These are phyloP conservation scores for Diaprepes abbreviatus DNA, from an alignment of 2,888 invertebrate species.

Conservation along the genomic window DNA sequence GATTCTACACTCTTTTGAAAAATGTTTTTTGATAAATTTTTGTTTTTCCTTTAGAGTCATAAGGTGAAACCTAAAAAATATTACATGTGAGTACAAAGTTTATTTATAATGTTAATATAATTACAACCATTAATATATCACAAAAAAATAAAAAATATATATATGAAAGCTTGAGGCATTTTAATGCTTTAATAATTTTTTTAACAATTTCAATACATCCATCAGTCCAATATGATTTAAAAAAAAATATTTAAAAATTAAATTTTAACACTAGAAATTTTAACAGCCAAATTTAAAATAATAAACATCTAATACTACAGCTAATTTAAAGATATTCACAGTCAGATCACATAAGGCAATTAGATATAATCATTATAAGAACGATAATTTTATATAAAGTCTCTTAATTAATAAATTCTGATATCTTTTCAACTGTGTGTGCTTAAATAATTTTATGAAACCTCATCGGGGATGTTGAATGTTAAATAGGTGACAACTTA, in stretches of 20 bases:
- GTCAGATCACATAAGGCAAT: constrained; percentile 1
- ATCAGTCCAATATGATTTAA: background rate
- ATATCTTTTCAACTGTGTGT: too few species aligned
- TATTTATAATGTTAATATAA: background rate
- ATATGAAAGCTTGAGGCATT: background rate
- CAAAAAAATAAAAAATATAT: background rate
- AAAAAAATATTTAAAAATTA: background rate
- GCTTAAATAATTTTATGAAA: too few species aligned
- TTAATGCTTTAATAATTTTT: background rate
- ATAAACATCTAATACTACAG: background rate
- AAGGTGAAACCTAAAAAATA: constrained; percentile 35
- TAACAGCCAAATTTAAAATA: background rate
- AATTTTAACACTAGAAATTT: background rate
- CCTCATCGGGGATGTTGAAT: too few species aligned
- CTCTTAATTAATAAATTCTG: background rate
- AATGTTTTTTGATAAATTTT: constrained; percentile 31
- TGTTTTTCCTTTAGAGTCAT: constrained; percentile 22
- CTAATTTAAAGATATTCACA: constrained; percentile 1
- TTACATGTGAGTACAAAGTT: background rate
- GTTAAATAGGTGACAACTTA: too few species aligned
- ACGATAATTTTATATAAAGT: too few species aligned
- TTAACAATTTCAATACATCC: background rate
- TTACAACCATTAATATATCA: background rate
- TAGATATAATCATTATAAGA: background rate
- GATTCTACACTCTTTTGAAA: constrained; percentile 32